Conservation (phyloP, 2,797 vertebrate genomes). For the Morus bassanus region DNA sequence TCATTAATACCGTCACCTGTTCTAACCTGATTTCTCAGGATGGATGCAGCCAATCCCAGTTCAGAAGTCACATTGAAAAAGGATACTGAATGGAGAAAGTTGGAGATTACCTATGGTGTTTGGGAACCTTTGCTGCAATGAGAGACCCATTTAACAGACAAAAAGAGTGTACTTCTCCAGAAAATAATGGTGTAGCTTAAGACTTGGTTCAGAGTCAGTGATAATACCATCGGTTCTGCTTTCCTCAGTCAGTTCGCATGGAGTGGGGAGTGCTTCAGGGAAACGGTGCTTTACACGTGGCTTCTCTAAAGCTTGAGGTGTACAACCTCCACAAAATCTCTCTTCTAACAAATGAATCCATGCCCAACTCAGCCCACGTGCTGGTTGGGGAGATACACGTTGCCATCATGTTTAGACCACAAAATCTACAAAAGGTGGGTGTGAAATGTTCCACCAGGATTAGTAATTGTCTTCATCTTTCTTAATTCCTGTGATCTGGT, state of each 20-base stretch:
- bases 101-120: not conserved
- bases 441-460: not conserved
- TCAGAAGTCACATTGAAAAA: not conserved
- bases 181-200: constrained; percentile 27
- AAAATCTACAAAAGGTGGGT: not conserved
- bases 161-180: not conserved
- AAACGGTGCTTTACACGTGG: constrained; percentile 38
- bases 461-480: not conserved
- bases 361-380: constrained; percentile 17
- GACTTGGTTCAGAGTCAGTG: constrained; percentile 8
- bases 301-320: constrained; percentile 39
- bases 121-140: constrained; percentile 29
- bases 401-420: not conserved
- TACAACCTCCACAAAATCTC: constrained; percentile 48
- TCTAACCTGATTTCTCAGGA: not conserved
- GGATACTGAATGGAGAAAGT: not conserved
- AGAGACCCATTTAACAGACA: not conserved
- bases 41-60: not conserved
- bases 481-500: not conserved
- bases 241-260: not conserved
- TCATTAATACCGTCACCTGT: not conserved
- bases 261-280: constrained; percentile 38
- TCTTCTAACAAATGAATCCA: constrained; percentile 27
- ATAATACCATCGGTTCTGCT: constrained; percentile 24
- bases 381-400: constrained; percentile 46